Conservation (phyloP, 2,797 vertebrate genomes). For the Rhabdomys pumilio region DNA sequence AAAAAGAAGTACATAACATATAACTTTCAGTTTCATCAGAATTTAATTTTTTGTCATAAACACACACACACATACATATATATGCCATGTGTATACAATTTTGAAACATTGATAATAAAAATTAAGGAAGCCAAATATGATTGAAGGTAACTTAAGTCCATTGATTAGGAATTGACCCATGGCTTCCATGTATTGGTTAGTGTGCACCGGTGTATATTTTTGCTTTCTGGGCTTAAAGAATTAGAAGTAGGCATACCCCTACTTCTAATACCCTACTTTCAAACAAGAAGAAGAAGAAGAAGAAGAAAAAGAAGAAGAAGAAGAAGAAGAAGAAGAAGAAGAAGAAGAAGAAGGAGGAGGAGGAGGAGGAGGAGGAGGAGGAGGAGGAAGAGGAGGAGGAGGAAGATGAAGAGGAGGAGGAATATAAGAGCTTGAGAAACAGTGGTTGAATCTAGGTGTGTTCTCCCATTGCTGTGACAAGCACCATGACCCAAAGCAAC, state of each 20-base stretch:
- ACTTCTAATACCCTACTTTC: background rate
- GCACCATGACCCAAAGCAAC: background rate
- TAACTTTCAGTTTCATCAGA: background rate
- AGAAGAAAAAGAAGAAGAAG: too few species aligned
- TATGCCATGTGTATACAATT: background rate
- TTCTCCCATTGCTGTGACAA: background rate
- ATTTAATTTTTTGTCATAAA: background rate
- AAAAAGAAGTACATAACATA: background rate
- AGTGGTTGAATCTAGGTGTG: background rate
- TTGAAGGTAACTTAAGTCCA: background rate
- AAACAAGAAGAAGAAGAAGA: too few species aligned
- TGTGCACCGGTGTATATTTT: background rate
- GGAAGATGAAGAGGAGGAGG: too few species aligned
- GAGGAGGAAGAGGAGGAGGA: too few species aligned
- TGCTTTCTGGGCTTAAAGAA: constrained; percentile 1
- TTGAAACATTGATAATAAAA: background rate
- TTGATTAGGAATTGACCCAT: background rate
- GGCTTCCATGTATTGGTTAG: background rate
- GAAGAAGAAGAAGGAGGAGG: too few species aligned
- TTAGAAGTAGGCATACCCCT: background rate
- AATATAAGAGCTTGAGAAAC: background rate
- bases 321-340: too few species aligned
- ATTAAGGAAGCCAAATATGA: background rate
- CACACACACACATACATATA: too few species aligned
- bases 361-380: too few species aligned